phyloP scores from a whole-genome alignment of 2,113 vertebrate genomes.

The Antechinus stuartii region DNA sequence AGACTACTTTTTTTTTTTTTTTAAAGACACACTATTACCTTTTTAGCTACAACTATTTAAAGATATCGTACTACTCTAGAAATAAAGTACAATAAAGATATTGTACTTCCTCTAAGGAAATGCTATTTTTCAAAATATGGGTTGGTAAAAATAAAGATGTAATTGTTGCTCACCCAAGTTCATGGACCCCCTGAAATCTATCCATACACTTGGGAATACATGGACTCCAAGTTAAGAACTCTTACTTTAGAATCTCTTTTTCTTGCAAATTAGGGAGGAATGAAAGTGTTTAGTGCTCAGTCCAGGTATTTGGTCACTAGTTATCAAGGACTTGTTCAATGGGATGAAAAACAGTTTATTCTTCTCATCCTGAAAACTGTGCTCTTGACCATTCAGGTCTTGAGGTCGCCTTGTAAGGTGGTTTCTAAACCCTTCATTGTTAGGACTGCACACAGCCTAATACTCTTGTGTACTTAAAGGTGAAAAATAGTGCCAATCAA shows the following conservation, averaged over 20 bases:
- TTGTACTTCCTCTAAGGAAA: not conserved
- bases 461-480: not conserved
- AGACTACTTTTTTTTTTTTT: not conserved
- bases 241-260: not conserved
- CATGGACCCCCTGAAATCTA: not conserved
- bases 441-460: not conserved
- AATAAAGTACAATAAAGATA: not conserved
- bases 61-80: not conserved
- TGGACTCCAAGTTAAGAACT: not conserved
- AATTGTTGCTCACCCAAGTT: not conserved
- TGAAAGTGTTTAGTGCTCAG: not conserved
- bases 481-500: constrained; percentile 7
- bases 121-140: not conserved
- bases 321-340: not conserved
- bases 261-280: not conserved
- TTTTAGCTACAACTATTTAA: not conserved
- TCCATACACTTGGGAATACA: not conserved
- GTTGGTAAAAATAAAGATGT: not conserved
- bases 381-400: not conserved
- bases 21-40: not conserved
- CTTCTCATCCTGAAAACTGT: not conserved
- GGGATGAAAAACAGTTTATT: not conserved
- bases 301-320: not conserved
- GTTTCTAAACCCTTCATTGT: not conserved
- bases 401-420: not conserved